Conservation (phyloP, 2,797 vertebrate species). For the Phoeniculus purpureus region DNA sequence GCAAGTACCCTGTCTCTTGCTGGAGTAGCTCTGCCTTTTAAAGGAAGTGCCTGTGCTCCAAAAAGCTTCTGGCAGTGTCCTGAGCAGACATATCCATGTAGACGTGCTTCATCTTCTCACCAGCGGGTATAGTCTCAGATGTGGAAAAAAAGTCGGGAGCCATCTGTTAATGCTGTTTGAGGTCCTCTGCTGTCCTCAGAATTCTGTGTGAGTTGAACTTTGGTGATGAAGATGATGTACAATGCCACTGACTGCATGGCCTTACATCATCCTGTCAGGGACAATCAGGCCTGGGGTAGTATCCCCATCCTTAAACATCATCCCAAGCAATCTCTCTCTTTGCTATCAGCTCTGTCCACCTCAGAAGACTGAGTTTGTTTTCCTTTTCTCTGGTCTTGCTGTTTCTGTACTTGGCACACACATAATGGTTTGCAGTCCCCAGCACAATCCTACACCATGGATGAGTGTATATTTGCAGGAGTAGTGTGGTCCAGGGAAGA, state of each 20-base stretch:
- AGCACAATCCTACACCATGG: background rate
- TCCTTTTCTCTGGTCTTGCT: background rate
- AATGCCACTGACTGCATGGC: background rate
- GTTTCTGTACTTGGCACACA: background rate
- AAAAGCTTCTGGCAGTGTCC: background rate
- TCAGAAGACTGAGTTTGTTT: background rate
- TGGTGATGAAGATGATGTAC: background rate
- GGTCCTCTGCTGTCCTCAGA: background rate
- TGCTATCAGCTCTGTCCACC: background rate
- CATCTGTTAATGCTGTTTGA: background rate
- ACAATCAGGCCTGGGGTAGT: background rate
- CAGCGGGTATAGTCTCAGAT: rapidly evolving
- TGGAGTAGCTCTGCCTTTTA: background rate
- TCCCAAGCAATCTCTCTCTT: background rate
- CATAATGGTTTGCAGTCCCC: background rate
- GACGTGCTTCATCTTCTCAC: background rate
- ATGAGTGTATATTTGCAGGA: background rate
- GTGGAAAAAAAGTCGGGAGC: background rate
- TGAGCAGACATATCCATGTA: background rate
- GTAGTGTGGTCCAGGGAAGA: background rate
- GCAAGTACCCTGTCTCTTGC: background rate
- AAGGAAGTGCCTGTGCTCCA: background rate
- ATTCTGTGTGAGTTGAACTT: background rate
- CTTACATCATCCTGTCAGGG: background rate
- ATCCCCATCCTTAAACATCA: background rate